Percentiles rank a stretch among this genome's conserved stretches.
Conservation (phyloP, 2,888 invertebrate genomes). For the Chrysolina oricalcia region DNA sequence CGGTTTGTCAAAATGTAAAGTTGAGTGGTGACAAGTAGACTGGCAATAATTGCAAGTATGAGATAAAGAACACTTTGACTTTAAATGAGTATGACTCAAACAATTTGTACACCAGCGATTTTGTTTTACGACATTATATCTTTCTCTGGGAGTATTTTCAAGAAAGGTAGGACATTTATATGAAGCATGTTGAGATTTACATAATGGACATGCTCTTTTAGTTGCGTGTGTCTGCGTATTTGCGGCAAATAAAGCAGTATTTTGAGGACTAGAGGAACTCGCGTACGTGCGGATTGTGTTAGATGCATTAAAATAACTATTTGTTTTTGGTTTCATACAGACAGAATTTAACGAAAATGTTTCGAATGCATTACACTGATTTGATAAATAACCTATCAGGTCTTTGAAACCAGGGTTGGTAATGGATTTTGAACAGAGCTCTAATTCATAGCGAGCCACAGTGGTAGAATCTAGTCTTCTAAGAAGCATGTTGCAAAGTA, state of each 20-base stretch:
- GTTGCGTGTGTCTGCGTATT: background rate
- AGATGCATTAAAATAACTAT: too few species aligned
- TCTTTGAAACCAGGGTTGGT: background rate
- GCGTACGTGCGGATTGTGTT: background rate
- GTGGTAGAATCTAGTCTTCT: background rate
- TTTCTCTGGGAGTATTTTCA: background rate
- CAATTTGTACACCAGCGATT: background rate
- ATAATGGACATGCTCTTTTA: background rate
- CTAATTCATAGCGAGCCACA: background rate
- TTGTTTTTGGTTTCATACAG: background rate
- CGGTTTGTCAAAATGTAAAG: constrained; percentile 29
- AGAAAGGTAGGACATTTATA: background rate
- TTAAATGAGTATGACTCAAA: background rate
- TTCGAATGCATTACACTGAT: background rate
- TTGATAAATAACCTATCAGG: background rate
- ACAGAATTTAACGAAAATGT: background rate
- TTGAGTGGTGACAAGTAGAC: constrained; percentile 21
- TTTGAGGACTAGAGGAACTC: background rate
- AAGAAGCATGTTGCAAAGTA: constrained; percentile 17
- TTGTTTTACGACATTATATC: background rate
- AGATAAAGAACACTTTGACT: constrained; percentile 21
- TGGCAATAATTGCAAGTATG: constrained; percentile 9
- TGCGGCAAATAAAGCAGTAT: background rate
- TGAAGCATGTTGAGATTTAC: background rate
- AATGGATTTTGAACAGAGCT: background rate